These are phyloP conservation scores for Habrosyne pyritoides DNA, from an alignment of 2,888 invertebrate genomes.

Conservation along the genomic window DNA sequence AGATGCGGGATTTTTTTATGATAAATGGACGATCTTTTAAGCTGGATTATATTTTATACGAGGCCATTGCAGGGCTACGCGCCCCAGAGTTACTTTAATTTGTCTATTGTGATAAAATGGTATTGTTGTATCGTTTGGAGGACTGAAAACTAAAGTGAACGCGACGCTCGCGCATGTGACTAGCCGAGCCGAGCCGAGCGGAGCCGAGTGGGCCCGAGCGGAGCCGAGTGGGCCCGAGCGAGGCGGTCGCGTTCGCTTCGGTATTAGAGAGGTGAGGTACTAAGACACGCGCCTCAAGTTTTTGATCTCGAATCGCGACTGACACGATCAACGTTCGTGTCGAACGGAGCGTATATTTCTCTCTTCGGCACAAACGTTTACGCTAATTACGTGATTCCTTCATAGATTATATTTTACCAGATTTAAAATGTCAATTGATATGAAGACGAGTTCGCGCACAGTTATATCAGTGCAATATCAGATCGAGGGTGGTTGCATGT, in stretches of 20 bases:
- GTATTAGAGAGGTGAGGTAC: slow-evolving; percentile 38
- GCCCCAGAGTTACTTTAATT: slow-evolving; percentile 46
- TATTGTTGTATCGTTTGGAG: slow-evolving; percentile 42
- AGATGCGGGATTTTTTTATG: slow-evolving; percentile 27
- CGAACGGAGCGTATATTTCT: slow-evolving; percentile 7
- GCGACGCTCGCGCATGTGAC: slow-evolving; percentile 13
- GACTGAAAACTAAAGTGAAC: slow-evolving; percentile 30
- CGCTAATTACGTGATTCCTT: slow-evolving; percentile 59
- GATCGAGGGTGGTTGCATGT: slow-evolving; percentile 6
- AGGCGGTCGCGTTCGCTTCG: slow-evolving; percentile 21
- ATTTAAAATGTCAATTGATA: slow-evolving; percentile 69
- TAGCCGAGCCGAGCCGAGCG: background rate
- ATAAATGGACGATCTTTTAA: background rate
- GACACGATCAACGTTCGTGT: slow-evolving; percentile 25
- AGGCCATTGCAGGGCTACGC: slow-evolving; percentile 49
- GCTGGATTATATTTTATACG: slow-evolving; percentile 27
- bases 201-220: background rate
- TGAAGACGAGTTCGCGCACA: slow-evolving; percentile 44
- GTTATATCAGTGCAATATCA: slow-evolving; percentile 25
- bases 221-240: background rate
- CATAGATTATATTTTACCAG: slow-evolving; percentile 72
- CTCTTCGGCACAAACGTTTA: slow-evolving; percentile 17
- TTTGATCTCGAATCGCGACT: slow-evolving; percentile 74
- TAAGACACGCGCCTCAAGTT: slow-evolving; percentile 44
- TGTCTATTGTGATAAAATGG: slow-evolving; percentile 52